Base-by-base conservation (phyloP, 2,888 invertebrate species). In the Campoletis raptor region DNA sequence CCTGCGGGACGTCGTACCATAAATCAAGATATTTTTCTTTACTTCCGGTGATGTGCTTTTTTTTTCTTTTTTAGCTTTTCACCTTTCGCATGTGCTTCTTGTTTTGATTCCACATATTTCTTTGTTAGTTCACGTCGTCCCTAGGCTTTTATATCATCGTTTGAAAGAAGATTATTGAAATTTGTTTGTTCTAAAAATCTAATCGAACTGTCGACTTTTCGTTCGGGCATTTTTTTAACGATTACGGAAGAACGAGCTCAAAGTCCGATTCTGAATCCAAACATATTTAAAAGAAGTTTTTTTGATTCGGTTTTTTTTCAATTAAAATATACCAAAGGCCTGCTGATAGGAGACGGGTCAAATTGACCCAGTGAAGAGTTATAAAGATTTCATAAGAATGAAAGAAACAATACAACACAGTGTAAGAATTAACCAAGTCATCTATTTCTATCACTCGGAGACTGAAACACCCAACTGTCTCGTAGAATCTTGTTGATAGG, bases 1-100 rank as follows among this genome's bases (percentile, higher is more conserved):
- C 77, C 83, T 77, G 36, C 40, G 76, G 80, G 48, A 80, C 72
- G 48, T 77, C 52, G 37, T 70, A 81, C 83, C 81, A 61, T 86
- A 86, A 86, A 86, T 86, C 83, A 83, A 77, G 61, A 61, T 77
- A 81, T 83, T 67, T 69, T 74, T 57, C 67, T 57, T 57, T n/a
- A 37, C 57, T 40, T 57, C 67, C 52, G 12, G 48, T 48, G 24
- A 42, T 54, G 37, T 42, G 18, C 18, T 30, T 30, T 30, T 30
- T 30, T 30, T 30, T 30, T 30, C 24, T 57, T 67, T 45, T 61
- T 74, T 40, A 40, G 12, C 21, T 42, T 42, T 24, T n/a, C 30
- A 30, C n/a, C 54, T 76, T 42, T 76, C n/a, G 10, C 73, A 72
- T 10, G 52, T 24, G 18, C 57, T 12, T 61, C 57, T 61, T 30